These are phyloP conservation scores for Chinchilla lanigera DNA, from an alignment of 2,113 vertebrate genomes.

Conservation along the genomic window DNA sequence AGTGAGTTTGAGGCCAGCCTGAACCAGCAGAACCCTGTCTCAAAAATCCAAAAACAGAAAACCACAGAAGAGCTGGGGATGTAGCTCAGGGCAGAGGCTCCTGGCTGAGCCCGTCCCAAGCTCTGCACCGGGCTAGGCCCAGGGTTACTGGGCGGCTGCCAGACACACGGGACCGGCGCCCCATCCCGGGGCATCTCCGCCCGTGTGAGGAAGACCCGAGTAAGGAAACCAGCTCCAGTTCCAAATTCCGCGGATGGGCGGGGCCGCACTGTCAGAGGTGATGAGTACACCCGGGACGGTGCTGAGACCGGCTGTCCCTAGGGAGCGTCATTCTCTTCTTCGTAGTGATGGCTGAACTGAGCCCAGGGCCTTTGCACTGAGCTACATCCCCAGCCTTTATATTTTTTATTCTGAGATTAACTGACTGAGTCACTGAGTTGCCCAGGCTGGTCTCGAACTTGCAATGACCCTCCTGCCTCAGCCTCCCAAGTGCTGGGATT, in stretches of 20 bases:
- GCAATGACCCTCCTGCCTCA: not conserved
- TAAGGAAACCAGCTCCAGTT: not conserved
- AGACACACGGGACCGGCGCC: not conserved
- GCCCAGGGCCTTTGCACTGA: not conserved
- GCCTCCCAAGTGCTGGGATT: not conserved
- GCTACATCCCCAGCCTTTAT: not conserved
- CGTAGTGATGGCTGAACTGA: not conserved
- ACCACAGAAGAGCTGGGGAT: not conserved
- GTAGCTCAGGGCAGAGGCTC: not conserved
- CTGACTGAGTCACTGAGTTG: not conserved
- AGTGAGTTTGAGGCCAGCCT: not conserved
- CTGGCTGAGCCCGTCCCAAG: not conserved
- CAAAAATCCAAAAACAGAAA: not conserved
- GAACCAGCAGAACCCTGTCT: not conserved
- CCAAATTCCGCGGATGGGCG: not conserved
- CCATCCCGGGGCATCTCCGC: not conserved
- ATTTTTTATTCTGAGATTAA: not conserved
- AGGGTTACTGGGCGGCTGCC: not conserved
- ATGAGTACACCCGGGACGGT: not conserved
- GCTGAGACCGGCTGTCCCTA: not conserved
- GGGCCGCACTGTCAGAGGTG: not conserved
- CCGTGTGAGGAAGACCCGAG: not conserved
- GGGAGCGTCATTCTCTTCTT: not conserved
- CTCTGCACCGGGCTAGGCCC: accelerated
- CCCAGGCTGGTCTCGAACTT: not conserved